Base-by-base conservation (phyloP, 1,140 invertebrate genomes). In the Drosophila serrata region DNA sequence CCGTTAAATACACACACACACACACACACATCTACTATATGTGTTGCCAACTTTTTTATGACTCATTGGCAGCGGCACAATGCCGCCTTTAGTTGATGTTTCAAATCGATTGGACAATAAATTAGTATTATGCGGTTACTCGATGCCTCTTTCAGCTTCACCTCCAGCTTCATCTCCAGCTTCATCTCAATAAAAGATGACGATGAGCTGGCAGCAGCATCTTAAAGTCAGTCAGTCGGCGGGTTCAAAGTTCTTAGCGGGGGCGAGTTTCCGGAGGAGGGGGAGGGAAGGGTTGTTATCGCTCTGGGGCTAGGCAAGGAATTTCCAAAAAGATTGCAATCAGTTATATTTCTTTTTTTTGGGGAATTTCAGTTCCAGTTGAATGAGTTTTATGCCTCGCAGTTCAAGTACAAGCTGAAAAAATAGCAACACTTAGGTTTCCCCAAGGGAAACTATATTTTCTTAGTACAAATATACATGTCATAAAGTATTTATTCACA, bases 91-190 rank as follows among this genome's bases (percentile, higher is more conserved):
- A 85, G 82, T 87, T 62, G 74, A 75, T 86, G 82, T 82, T 81
- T 86, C 82, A 82, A 87, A 85, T 86, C 79, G 82, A 85, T 87
- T 78, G 59, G 78, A 39, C 60, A 81, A 86, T 86, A 85, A 86
- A 85, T 85, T 86, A 81, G 82, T 78, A 78, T 86, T 86, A 86
- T 86, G 74, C 60, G 79, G 74, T 65, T 81, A 70, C 64, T 19
- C 19, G n/a, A 24, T 17, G 31, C 29, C 48, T 33, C 29, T 6
- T 31, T 60, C 58, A 58, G 55, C 58, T 27, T 6, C 43, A 24
- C 17, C 11, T 15, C 3, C 61, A 22, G 3, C 56, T 64, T 55
- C 15, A 59, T 55, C 58, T n/a, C n/a, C 58, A 58, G 55, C 58
- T 27, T 6, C 43, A 24, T 17, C 11, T 15, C 3, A 51, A 22